Evolutionary conservation across 2,797 vertebrate species (phyloP).

Genomic region (Eulemur mongoz): DNA sequence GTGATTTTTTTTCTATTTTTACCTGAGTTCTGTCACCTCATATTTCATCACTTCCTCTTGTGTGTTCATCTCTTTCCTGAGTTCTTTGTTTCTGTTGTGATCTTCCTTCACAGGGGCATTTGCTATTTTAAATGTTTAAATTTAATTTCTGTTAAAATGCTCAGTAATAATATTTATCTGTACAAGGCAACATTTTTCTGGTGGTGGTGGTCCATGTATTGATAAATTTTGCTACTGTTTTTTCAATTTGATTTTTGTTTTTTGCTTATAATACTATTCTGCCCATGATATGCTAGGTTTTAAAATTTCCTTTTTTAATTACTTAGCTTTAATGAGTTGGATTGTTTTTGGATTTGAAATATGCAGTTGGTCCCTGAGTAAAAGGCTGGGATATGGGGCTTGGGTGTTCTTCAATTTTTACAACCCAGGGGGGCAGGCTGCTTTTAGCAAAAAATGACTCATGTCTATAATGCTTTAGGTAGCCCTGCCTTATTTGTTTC

Average conservation of each 20-base stretch:
- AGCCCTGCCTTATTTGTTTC: not conserved
- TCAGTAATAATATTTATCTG: not conserved
- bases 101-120: not conserved
- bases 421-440: not conserved
- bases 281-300: not conserved
- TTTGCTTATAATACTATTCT: not conserved
- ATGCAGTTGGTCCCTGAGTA: not conserved
- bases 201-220: not conserved
- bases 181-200: not conserved
- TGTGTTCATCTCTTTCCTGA: not conserved
- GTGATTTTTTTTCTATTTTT: not conserved
- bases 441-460: not conserved
- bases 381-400: not conserved
- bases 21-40: not conserved
- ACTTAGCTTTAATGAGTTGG: not conserved
- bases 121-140: not conserved
- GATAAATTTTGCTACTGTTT: not conserved
- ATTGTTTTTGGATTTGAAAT: not conserved
- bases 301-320: not conserved
- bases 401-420: not conserved
- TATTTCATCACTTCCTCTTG: not conserved
- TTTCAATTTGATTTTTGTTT: not conserved
- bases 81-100: not conserved
- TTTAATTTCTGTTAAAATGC: not conserved
- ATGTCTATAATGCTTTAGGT: not conserved